Evolutionary conservation across 2,797 vertebrate species (phyloP), one percentile per base, ranked within the genome.

Genomic region (Ctenochaetus hawaiiensis): DNA sequence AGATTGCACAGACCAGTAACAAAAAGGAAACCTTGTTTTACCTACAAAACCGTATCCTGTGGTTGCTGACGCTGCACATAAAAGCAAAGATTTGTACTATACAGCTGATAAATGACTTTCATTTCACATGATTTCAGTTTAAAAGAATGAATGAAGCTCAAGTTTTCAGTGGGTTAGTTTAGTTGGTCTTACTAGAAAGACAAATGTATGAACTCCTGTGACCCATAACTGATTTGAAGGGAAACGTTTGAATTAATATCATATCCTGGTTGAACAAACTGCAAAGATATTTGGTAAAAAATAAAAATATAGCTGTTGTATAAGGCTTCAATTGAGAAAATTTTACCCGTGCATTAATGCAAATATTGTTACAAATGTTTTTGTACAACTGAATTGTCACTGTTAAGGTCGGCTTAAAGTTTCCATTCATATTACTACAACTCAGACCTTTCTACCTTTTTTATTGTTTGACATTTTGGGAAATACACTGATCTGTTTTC

Each of bases 1-100:
- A 86, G 81, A 90, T 80, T 71, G 43, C 26, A 12, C n/a, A 0
- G 17, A 61, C 16, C 72, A 43, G 62, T 51, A 18, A 68, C 44
- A 78, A 49, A 78, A 37, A 66, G 44, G 54, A 59, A 51, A 80
- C 45, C 4, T 77, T 74, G 72, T 82, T 77, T 82, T 7, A 81
- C 49, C 66, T 61, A 14, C 9, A 8, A 67, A 44, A 22, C 67
- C 64, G 45, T 34, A 37, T 26, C 18, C 13, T 53, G 10, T 2
- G 5, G n/a, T 48, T 44, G n/a, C 5, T 37, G 58, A 11, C 20
- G 20, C 8, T 39, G 17, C 37, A 66, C 5, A 54, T 3, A 37
- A 18, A 20, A 57, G 47, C 39, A 48, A 20, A 30, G n/a, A 16
- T 9, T 67, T 22, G 34, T 26, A 41, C 44, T n/a, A 37, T 6